Evolutionary conservation across 2,888 invertebrate species (phyloP), one percentile per base, ranked within the genome.

Genomic region (Epirrhoe alternata): DNA sequence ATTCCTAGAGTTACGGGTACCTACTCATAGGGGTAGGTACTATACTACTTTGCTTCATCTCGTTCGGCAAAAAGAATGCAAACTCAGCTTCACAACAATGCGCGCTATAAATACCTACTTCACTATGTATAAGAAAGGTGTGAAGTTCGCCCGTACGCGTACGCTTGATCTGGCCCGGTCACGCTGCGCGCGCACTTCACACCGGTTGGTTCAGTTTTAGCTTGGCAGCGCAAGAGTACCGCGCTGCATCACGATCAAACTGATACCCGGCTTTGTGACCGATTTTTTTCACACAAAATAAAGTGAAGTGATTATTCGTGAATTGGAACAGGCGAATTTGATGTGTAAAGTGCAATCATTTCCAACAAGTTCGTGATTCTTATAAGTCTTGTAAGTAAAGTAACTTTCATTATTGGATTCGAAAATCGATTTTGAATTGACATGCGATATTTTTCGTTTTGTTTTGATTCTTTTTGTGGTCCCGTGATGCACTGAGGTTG

Each of bases 161-260:
- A 77, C 74, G 79, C 72, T 74, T 74, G 78, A 82, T 80, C 77
- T 75, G 74, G 74, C 74, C 77, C 80, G 86, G 86, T 83, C 83
- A 83, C 83, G 86, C 81, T 76, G 74, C 71, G 74, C 75, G 83
- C 71, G 33, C 8, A 66, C 89, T 90, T 90, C 90, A 86, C 75
- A 90, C 91, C 86, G 86, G 92, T 92, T 87, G 79, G 92, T 80
- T 89, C 90, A 92, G 92, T 92, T 90, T 88, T 86, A 87, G 85
- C 82, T 80, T 82, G 80, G 78, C 81, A 82, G 91, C 87, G 87
- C 86, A 76, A 79, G 90, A 90, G 88, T 86, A 78, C 78, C 76
- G 79, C 86, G 78, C 78, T 75, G 79, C 66, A 67, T 64, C 63
- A 73, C 75, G 63, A 64, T 67, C 53, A 77, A 77, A 74, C 75